Conservation (phyloP, 2,797 vertebrate genomes). For the Brachyrhaphis roseni region DNA sequence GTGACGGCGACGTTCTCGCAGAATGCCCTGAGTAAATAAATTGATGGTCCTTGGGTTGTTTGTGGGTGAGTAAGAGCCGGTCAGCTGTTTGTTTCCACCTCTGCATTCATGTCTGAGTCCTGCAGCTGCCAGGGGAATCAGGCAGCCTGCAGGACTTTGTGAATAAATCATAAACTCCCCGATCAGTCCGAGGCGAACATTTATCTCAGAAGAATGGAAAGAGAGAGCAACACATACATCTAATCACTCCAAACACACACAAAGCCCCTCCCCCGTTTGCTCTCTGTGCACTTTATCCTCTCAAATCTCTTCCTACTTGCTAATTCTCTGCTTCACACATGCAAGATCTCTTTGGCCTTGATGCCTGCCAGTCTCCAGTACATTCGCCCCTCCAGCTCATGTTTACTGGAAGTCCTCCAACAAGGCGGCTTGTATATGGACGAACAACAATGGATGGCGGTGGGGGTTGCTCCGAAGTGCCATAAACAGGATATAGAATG, state of each 20-base stretch:
- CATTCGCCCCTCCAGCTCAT: conserved; percentile 15
- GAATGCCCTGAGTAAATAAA: neutral
- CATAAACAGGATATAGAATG: conserved; percentile 22
- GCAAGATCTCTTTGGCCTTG: conserved; percentile 17
- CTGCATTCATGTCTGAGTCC: conserved; percentile 5
- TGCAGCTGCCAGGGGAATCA: conserved; percentile 25
- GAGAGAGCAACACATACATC: conserved; percentile 17
- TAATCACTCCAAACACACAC: neutral
- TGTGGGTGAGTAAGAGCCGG: neutral
- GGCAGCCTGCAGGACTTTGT: conserved; percentile 54
- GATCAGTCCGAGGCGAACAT: conserved; percentile 58
- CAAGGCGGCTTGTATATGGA: conserved; percentile 2
- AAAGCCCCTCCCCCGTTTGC: neutral
- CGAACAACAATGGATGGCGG: neutral
- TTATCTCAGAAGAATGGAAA: conserved; percentile 45
- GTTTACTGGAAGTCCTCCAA: conserved; percentile 28
- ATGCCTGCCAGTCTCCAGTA: conserved; percentile 4
- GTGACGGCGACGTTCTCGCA: neutral
- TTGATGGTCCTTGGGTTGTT: neutral
- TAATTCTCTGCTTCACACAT: conserved; percentile 35
- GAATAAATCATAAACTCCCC: conserved; percentile 72
- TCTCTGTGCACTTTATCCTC: conserved; percentile 9
- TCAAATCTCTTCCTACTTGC: conserved; percentile 22
- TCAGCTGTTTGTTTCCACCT: conserved; percentile 27
- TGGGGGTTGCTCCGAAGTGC: neutral